A percentile compares a stretch with the other conserved stretches of the same genome.
Conservation (phyloP, 1,140 invertebrate species). For the Chelonus insularis region DNA sequence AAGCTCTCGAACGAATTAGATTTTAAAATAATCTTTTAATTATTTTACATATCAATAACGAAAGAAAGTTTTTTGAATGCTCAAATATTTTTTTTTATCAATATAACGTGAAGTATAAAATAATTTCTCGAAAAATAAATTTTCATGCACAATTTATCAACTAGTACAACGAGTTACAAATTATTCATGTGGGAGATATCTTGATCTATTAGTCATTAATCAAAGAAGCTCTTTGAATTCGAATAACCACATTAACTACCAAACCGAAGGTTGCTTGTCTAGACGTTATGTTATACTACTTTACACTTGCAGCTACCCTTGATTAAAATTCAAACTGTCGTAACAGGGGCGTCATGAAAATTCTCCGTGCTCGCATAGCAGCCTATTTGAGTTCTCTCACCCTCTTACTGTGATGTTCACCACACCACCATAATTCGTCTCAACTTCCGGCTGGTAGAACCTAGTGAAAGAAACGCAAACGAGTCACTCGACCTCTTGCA, state of each 20-base stretch:
- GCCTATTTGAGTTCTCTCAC: background rate
- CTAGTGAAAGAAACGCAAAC: background rate
- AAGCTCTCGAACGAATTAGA: too few species aligned
- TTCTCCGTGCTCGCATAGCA: background rate
- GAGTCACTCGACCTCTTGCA: background rate
- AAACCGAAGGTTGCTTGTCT: background rate
- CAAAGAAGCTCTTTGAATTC: conserved; percentile 7
- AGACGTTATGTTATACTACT: background rate
- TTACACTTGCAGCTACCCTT: background rate
- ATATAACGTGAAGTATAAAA: too few species aligned
- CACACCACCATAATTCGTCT: background rate
- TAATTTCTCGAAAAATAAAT: too few species aligned
- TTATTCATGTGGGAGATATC: too few species aligned
- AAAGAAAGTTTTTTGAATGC: too few species aligned
- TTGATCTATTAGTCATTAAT: conserved; percentile 2
- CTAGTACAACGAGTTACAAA: too few species aligned
- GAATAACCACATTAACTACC: conserved; percentile 13
- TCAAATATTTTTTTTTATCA: too few species aligned
- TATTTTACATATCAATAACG: too few species aligned
- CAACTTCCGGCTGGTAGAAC: background rate
- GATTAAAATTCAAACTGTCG: conserved; percentile 22
- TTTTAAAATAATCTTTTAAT: too few species aligned
- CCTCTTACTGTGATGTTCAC: background rate
- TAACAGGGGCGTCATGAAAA: conserved; percentile 16
- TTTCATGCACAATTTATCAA: too few species aligned